Conservation (phyloP, 2,797 vertebrate species). For the Emys orbicularis region DNA sequence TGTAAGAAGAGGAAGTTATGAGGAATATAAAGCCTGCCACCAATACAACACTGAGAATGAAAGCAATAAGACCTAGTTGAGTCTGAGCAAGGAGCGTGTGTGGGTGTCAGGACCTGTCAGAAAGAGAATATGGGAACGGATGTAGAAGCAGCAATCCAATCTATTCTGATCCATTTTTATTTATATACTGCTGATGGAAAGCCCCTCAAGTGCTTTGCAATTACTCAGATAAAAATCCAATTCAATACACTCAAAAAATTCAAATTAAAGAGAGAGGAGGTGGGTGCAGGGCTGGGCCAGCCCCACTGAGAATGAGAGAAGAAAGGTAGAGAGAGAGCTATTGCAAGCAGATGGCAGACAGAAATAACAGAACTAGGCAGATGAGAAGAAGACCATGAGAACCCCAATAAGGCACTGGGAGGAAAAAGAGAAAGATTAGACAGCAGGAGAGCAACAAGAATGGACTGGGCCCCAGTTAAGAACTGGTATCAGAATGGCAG, state of each 20-base stretch:
- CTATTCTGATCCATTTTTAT: conserved; percentile 69
- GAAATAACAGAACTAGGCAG: background rate
- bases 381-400: background rate
- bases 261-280: background rate
- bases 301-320: background rate
- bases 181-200: conserved; percentile 49
- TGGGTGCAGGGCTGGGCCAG: background rate
- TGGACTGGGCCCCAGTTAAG: rapidly evolving
- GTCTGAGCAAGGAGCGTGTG: conserved; percentile 48
- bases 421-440: background rate
- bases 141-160: conserved; percentile 56
- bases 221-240: conserved; percentile 44
- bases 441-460: background rate
- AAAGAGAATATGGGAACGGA: conserved; percentile 43
- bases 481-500: background rate
- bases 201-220: conserved; percentile 32
- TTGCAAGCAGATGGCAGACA: background rate
- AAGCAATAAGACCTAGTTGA: background rate
- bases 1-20: background rate
- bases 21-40: conserved; percentile 30
- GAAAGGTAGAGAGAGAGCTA: background rate
- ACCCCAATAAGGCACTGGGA: background rate
- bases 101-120: conserved; percentile 65
- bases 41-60: conserved; percentile 22
- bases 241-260: background rate